Evolutionary conservation across 2,888 invertebrate genomes (phyloP).

Genomic region (Polia nebulosa): DNA sequence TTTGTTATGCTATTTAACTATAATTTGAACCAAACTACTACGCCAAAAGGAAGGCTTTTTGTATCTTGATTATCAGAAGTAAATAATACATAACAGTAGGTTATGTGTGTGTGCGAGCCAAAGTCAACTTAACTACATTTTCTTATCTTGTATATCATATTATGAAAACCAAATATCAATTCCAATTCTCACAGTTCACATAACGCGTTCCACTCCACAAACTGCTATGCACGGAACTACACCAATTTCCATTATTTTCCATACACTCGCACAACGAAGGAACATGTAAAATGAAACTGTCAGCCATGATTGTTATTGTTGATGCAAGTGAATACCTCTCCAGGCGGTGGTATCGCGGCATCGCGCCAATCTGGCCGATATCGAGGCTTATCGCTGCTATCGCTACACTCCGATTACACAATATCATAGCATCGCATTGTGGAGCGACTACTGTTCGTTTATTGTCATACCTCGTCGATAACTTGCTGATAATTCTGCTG

Average conservation of each 20-base stretch:
- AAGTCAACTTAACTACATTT: slow-evolving; percentile 17
- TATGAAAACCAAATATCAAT: neutral
- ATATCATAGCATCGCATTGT: slow-evolving; percentile 54
- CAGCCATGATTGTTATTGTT: slow-evolving; percentile 52
- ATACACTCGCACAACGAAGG: neutral
- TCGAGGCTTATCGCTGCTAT: slow-evolving; percentile 68
- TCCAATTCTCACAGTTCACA: neutral
- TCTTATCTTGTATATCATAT: slow-evolving; percentile 6
- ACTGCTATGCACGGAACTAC: neutral
- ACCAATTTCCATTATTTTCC: slow-evolving; percentile 16
- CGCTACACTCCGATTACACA: slow-evolving; percentile 63
- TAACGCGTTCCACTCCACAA: neutral
- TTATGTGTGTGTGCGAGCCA: neutral
- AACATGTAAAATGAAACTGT: slow-evolving; percentile 4
- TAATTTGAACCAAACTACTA: neutral
- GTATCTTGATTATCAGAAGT: slow-evolving; percentile 5
- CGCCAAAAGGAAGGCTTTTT: neutral
- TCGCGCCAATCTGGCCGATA: slow-evolving; percentile 65
- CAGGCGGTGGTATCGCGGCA: slow-evolving; percentile 50
- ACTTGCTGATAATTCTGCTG: slow-evolving; percentile 55
- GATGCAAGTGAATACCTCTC: slow-evolving; percentile 38
- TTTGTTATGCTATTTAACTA: neutral
- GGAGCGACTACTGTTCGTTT: slow-evolving; percentile 61
- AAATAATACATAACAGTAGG: slow-evolving; percentile 13
- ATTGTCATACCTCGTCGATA: slow-evolving; percentile 59